These are phyloP conservation scores for Otolemur garnettii DNA, from an alignment of 2,113 vertebrate species.

Conservation along the genomic window DNA sequence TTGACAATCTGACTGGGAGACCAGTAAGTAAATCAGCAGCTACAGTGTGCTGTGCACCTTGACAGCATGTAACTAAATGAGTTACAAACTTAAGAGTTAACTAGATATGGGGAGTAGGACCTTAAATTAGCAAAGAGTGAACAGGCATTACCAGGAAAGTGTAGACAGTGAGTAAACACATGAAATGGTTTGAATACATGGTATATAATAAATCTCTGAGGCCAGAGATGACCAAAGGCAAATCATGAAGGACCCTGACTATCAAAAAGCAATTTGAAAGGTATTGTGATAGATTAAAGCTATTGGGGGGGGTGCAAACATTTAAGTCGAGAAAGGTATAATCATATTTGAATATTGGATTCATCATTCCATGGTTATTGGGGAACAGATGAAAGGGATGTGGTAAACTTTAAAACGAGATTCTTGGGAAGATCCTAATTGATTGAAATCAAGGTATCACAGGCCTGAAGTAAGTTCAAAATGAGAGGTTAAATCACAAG, in stretches of 20 bases:
- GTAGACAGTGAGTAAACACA: neutral
- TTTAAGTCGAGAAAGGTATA: neutral
- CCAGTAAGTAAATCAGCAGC: neutral
- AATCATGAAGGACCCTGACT: neutral
- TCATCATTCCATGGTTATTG: neutral
- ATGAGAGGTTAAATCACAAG: neutral
- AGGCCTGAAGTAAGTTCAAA: slow-evolving; percentile 24
- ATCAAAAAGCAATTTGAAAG: neutral
- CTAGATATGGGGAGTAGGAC: neutral
- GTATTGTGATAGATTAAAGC: neutral
- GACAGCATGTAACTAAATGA: neutral
- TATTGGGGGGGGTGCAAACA: neutral
- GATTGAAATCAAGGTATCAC: neutral
- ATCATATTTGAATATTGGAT: neutral
- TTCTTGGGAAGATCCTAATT: neutral
- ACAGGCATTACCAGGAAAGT: neutral
- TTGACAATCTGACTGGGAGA: neutral
- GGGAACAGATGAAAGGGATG: neutral
- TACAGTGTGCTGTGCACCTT: too few species aligned
- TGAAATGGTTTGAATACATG: neutral
- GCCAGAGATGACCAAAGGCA: neutral
- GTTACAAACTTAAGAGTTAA: too few species aligned
- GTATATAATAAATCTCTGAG: neutral
- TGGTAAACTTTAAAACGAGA: neutral
- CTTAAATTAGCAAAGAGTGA: neutral